Evolutionary conservation across 2,888 invertebrate genomes (phyloP), one percentile per base, ranked within the genome.

Genomic region (Phyllotreta striolata): DNA sequence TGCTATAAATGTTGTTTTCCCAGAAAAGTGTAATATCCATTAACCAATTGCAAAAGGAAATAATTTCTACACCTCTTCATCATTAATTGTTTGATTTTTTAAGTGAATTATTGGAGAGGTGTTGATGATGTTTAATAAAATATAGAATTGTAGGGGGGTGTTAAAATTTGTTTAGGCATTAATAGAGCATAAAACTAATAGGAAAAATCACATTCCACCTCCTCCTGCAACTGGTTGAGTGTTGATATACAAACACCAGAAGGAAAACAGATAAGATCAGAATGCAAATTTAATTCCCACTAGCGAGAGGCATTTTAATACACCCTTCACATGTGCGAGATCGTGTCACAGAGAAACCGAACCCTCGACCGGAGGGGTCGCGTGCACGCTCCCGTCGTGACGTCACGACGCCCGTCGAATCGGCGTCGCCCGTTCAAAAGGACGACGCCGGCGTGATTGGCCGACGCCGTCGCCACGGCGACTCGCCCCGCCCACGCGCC

Each of bases 231-330:
- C 70, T 66, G 24, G 72, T 69, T 76, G 77, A 74, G 78, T 78
- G 79, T 78, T 77, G 79, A 79, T 78, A 76, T 74, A 71, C 69
- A 79, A 75, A 76, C 77, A 75, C 68, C 70, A 73, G 76, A 77
- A 79, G 76, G 78, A 78, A 79, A 78, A 79, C 79, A 79, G 78
- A 80, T 79, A 79, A 79, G 77, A 78, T 74, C 74, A 68, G 77
- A 77, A 80, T 79, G 77, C 77, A 80, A 81, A 81, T 80, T 79
- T 78, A 79, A 80, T 81, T 80, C 79, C 68, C 74, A 73, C 69
- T 63, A 72, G 35, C 70, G 71, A 75, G 74, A 38, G 38, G 38
- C 75, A 75, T 80, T 79, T 79, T 79, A 80, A 80, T 79, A 80
- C 79, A 77, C 78, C 73, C 72, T 73, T 73, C 72, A 69, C 72